Base-by-base conservation (phyloP, 2,888 invertebrate species). In the Anticlea derivata region DNA sequence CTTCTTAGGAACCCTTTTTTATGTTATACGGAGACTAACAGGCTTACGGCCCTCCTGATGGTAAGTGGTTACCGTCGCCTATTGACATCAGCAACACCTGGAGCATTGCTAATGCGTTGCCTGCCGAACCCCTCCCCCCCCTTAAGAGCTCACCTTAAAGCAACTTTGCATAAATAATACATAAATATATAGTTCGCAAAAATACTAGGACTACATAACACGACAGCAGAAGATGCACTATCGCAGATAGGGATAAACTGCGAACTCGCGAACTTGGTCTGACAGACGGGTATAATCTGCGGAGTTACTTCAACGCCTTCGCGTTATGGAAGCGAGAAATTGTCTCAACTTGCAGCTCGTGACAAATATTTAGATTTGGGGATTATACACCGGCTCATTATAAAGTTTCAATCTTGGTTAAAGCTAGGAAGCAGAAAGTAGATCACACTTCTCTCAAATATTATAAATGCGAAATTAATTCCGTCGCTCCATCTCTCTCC, bases 231-330 rank as follows among this genome's bases (percentile, higher is more conserved):
- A n/a, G 37, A 37, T 47, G 52, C 33, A 34, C 31, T 38, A 52
- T 43, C 47, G 35, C 33, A 52, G 50, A 35, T 50, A 49, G 40
- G 38, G 52, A 52, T 57, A 50, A 57, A 52, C 56, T 49, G 70
- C 61, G 65, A 73, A 48, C 60, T 61, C 45, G 68, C 59, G 65
- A 73, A 49, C 60, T 62, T 60, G 20, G 30, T 35, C 48, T 62
- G 63, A 62, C 61, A 59, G 61, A 57, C 55, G 50, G 56, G 59
- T 46, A 53, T 61, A 62, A 64, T 64, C 61, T 64, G 49, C 30
- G 54, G 49, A 55, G 61, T 59, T 58, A 56, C 53, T 62, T 56
- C 60, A 54, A 52, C 53, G 61, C 49, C 45, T 58, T 40, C 37
- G 26, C 35, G 47, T 41, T 37, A 40, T 22, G 30, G 39, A 24